These are phyloP conservation scores for Lepidostoma basale DNA, from an alignment of 1,140 invertebrate genomes.

Conservation along the genomic window DNA sequence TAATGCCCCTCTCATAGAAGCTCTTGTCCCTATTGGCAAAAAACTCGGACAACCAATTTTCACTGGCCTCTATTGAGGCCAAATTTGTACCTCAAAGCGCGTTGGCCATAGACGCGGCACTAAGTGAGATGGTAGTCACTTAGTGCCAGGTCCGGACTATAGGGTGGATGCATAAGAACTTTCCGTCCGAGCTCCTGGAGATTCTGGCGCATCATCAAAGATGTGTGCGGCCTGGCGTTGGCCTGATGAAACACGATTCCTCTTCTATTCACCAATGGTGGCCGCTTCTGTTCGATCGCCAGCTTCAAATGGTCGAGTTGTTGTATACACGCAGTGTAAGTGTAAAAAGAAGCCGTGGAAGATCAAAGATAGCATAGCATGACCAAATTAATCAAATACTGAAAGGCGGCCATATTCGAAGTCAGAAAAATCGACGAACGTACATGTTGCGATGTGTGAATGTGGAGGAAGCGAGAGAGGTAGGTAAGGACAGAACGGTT, in stretches of 20 bases:
- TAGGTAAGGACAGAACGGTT: too few species aligned
- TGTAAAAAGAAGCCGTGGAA: too few species aligned
- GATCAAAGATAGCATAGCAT: too few species aligned
- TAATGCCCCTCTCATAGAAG: background rate
- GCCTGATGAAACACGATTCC: conserved; percentile 5
- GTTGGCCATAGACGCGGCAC: conserved; percentile 5
- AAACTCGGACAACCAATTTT: conserved; percentile 11
- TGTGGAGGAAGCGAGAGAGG: too few species aligned
- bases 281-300: conserved; percentile 11
- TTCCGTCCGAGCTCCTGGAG: conserved; percentile 1
- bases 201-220: conserved; percentile 2
- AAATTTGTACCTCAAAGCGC: background rate
- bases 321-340: too few species aligned
- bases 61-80: conserved; percentile 7
- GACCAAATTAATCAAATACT: too few species aligned
- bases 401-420: too few species aligned
- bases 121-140: too few species aligned
- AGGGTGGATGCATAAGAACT: conserved; percentile 8
- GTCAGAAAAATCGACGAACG: too few species aligned
- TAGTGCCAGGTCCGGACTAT: background rate
- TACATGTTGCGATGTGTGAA: too few species aligned
- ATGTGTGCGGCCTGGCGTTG: background rate
- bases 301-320: conserved; percentile 11
- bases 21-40: conserved; percentile 5
- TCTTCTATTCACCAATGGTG: conserved; percentile 9